Conservation (phyloP, 1,140 invertebrate species). For the Sitophilus oryzae region DNA sequence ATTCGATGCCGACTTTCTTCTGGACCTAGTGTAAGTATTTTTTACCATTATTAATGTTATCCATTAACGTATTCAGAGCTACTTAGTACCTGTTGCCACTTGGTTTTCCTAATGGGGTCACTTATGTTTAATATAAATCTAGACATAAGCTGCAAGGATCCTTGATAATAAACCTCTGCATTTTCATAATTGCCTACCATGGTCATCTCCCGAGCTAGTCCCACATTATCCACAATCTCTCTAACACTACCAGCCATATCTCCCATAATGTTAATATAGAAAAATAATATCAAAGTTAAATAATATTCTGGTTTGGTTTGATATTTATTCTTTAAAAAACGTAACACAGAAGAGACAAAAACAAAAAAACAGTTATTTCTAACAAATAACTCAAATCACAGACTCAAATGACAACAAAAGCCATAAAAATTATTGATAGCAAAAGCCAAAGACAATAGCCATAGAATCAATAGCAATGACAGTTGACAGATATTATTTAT, state of each 20-base stretch:
- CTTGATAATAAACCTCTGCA: constrained; percentile 90
- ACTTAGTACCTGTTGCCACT: constrained; percentile 68
- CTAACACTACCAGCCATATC: constrained; percentile 52
- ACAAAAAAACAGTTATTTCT: too few species aligned
- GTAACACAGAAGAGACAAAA: too few species aligned
- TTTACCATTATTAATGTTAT: too few species aligned
- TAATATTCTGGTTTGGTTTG: too few species aligned
- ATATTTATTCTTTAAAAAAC: too few species aligned
- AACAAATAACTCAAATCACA: too few species aligned
- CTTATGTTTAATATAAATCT: constrained; percentile 73
- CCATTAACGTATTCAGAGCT: neutral
- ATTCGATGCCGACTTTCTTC: constrained; percentile 83
- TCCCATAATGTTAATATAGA: neutral
- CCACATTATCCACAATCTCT: constrained; percentile 89
- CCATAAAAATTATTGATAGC: too few species aligned
- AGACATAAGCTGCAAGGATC: constrained; percentile 85
- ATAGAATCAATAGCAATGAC: too few species aligned
- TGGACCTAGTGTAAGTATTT: constrained; percentile 73
- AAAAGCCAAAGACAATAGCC: too few species aligned
- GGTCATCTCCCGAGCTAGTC: constrained; percentile 89
- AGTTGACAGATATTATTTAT: too few species aligned
- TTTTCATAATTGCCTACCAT: constrained; percentile 94
- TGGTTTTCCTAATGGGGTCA: constrained; percentile 71
- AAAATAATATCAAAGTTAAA: too few species aligned
- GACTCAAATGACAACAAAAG: too few species aligned